Evolutionary conservation across 2,888 invertebrate species (phyloP).

Genomic region (Merodon equestris): DNA sequence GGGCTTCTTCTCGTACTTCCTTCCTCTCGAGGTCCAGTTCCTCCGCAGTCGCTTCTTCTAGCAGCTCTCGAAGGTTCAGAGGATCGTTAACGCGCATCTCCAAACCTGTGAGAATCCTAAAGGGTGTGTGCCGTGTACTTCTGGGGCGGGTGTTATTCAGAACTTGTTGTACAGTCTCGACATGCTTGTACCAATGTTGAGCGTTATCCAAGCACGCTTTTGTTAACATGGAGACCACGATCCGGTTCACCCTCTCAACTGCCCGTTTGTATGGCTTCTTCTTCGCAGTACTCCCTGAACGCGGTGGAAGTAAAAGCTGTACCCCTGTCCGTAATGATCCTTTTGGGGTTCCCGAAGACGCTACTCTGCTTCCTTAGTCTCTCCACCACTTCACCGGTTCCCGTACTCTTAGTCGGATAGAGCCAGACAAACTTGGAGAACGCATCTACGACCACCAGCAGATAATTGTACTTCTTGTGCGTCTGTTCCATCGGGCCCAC

Average conservation of each 20-base stretch:
- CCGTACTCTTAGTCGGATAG: slow-evolving; percentile 72
- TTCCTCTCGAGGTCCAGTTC: too few species aligned
- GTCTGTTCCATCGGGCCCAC: slow-evolving; percentile 70
- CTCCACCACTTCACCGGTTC: slow-evolving; percentile 71
- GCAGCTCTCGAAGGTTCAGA: too few species aligned
- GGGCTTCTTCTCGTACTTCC: too few species aligned
- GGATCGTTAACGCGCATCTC: too few species aligned
- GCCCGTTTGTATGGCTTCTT: slow-evolving; percentile 71
- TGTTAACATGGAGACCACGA: slow-evolving; percentile 72
- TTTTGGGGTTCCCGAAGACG: slow-evolving; percentile 65
- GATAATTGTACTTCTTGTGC: slow-evolving; percentile 72
- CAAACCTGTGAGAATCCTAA: too few species aligned
- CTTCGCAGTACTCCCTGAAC: slow-evolving; percentile 72
- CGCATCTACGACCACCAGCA: slow-evolving; percentile 72
- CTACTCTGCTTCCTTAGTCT: slow-evolving; percentile 69
- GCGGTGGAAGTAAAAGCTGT: slow-evolving; percentile 74
- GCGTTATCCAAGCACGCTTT: slow-evolving; percentile 73
- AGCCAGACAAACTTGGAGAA: slow-evolving; percentile 57
- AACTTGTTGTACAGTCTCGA: slow-evolving; percentile 14
- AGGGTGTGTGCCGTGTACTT: too few species aligned
- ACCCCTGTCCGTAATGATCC: slow-evolving; percentile 75
- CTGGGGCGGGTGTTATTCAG: too few species aligned
- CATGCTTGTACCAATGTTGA: slow-evolving; percentile 71
- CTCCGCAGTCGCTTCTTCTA: too few species aligned
- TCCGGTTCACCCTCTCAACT: slow-evolving; percentile 73